Evolutionary conservation across 2,797 vertebrate species (phyloP), one percentile per base, ranked within the genome.

Genomic region (Aeoliscus strigatus): DNA sequence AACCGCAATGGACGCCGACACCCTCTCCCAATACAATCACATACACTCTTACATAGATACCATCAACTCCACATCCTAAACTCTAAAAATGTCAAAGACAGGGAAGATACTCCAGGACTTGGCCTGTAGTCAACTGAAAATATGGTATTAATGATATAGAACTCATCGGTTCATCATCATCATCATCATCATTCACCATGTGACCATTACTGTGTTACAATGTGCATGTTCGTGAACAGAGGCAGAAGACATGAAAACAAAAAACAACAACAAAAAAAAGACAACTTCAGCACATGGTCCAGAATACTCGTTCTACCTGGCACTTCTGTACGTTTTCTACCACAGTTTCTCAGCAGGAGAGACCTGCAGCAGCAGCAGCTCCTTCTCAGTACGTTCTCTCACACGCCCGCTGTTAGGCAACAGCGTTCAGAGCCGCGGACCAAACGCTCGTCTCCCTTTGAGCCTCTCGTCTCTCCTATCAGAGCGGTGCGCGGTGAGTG

Each of bases 281-380:
- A 39, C 9, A 6, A 54, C n/a, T n/a, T n/a, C n/a, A n/a, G n/a
- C n/a, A 39, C 18, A 11, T 10, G 30, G 31, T 46, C 40, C 1
- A 10, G 18, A 17, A 29, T 14, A 29, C 9, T 35, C 23, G 42
- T 40, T 38, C 37, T 39, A 47, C 33, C 51, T 32, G 49, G 46
- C 48, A 47, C 56, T 24, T 57, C 45, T 51, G 70, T 21, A 50
- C 10, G 36, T 49, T 53, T 38, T 42, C 21, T 26, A 23, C 61
- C 41, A 17, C 2, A 32, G 62, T 61, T 63, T 17, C 38, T 43
- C n/a, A 66, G 43, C 51, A 47, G 44, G 60, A 39, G 42, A 14
- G 29, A 42, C 66, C 56, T 51, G 46, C 56, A 73, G 50, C 64
- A 70, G 48, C 61, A 57, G 57, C 61, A 33, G 26, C 24, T 13